These are phyloP conservation scores for Cordylochernes scorpioides DNA, from an alignment of 2,888 invertebrate genomes.

Conservation along the genomic window DNA sequence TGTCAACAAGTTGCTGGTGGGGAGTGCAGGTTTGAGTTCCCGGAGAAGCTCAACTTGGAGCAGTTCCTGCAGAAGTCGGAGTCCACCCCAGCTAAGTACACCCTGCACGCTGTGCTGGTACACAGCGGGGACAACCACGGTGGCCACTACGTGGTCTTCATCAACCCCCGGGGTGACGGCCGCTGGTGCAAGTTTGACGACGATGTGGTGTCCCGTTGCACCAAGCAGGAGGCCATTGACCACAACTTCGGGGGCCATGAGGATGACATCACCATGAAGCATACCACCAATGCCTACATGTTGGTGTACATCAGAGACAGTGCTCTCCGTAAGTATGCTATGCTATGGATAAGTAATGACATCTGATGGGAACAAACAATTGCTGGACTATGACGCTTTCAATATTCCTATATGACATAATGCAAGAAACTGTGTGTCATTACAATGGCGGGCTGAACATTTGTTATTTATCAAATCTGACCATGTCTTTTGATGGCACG, in stretches of 20 bases:
- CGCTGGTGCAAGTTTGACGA: conserved; percentile 99
- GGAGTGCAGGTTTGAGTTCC: conserved; percentile 62
- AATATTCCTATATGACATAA: too few species aligned
- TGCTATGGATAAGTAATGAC: conserved; percentile 1
- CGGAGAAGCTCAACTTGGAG: conserved; percentile 67
- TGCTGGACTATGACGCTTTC: too few species aligned
- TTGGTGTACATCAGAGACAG: conserved; percentile 82
- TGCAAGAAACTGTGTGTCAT: too few species aligned
- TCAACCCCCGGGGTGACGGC: conserved; percentile 81
- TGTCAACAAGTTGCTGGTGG: too few species aligned
- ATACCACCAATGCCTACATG: conserved; percentile 98
- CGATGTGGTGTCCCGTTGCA: conserved; percentile 87
- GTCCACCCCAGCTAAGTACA: conserved; percentile 41
- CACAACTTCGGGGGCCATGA: conserved; percentile 95
- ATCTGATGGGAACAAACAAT: too few species aligned
- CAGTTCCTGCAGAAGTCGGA: conserved; percentile 55
- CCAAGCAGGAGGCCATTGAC: conserved; percentile 82
- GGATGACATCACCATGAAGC: conserved; percentile 47
- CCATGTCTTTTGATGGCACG: too few species aligned
- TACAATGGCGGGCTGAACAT: too few species aligned
- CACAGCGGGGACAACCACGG: conserved; percentile 98
- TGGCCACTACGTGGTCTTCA: conserved; percentile 96
- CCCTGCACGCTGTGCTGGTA: conserved; percentile 86
- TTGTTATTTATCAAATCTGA: too few species aligned
- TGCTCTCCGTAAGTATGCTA: conserved; percentile 15